These are phyloP conservation scores for Mungos mungo DNA, from an alignment of 2,113 vertebrate genomes.

Conservation along the genomic window DNA sequence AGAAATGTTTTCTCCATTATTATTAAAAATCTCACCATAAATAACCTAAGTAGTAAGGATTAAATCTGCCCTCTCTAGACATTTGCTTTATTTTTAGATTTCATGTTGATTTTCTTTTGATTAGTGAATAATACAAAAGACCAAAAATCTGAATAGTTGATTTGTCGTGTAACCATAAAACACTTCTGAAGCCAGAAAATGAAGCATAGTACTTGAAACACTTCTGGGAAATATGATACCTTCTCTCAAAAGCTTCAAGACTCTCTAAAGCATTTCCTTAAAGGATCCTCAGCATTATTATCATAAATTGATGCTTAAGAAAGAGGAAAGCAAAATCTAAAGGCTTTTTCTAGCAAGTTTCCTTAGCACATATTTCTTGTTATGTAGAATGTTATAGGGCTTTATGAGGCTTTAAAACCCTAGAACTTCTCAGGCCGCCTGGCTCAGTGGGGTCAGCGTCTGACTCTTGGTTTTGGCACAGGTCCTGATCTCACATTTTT, in stretches of 20 bases:
- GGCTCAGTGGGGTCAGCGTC: no score
- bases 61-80: slow-evolving; percentile 56
- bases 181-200: neutral
- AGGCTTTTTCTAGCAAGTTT: neutral
- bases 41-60: slow-evolving; percentile 28
- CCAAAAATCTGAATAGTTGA: neutral
- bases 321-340: neutral
- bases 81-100: slow-evolving; percentile 67
- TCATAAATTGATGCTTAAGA: neutral
- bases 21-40: slow-evolving; percentile 65
- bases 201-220: neutral
- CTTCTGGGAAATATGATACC: neutral
- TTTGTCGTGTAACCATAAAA: slow-evolving; percentile 4
- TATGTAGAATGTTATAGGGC: neutral
- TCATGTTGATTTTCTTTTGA: slow-evolving; percentile 58
- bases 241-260: neutral
- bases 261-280: slow-evolving; percentile 14
- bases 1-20: slow-evolving; percentile 53
- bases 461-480: no score
- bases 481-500: no score
- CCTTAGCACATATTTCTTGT: neutral
- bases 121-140: neutral
- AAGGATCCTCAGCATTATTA: neutral
- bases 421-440: neutral
- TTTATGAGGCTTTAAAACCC: neutral